These are phyloP conservation scores for Callospermophilus lateralis DNA, from an alignment of 2,113 vertebrate species.

Conservation along the genomic window DNA sequence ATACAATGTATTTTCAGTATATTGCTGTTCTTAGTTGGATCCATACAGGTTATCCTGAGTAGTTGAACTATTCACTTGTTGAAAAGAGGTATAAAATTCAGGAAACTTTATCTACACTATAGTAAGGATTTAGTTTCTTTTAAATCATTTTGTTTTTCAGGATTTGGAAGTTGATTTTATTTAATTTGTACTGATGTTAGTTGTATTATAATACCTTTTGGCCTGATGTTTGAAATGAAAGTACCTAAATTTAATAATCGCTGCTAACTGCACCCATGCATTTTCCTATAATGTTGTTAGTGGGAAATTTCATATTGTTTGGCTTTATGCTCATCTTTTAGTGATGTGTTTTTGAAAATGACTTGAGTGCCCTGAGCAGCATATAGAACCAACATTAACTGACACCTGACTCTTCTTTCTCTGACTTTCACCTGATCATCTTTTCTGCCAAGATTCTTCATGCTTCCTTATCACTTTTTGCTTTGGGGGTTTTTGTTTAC, in stretches of 20 bases:
- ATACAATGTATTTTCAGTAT: not conserved
- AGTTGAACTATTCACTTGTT: constrained; percentile 34
- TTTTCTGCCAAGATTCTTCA: constrained; percentile 3
- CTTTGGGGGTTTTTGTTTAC: not conserved
- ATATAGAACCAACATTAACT: constrained; percentile 29
- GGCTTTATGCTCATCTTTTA: constrained; percentile 71
- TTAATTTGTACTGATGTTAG: constrained; percentile 67
- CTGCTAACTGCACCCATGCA: constrained; percentile 56
- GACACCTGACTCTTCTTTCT: not conserved
- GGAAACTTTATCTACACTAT: constrained; percentile 43
- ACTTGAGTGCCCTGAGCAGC: constrained; percentile 36
- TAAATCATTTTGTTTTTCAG: constrained; percentile 66
- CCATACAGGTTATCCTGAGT: not conserved
- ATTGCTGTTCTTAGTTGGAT: not conserved
- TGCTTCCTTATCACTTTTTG: not conserved
- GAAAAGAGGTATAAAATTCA: constrained; percentile 31
- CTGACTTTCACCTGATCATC: constrained; percentile 27
- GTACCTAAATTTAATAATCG: constrained; percentile 72
- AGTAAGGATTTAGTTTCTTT: constrained; percentile 51
- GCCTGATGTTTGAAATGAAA: constrained; percentile 65
- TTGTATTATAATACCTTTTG: constrained; percentile 50
- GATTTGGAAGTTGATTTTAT: constrained; percentile 70
- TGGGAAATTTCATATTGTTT: constrained; percentile 47
- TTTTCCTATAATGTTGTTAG: constrained; percentile 71
- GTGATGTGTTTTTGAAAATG: constrained; percentile 62